Percentiles rank a stretch among this genome's conserved stretches.
These are phyloP conservation scores for Lophius piscatorius DNA, from an alignment of 2,113 vertebrate genomes.

Conservation along the genomic window DNA sequence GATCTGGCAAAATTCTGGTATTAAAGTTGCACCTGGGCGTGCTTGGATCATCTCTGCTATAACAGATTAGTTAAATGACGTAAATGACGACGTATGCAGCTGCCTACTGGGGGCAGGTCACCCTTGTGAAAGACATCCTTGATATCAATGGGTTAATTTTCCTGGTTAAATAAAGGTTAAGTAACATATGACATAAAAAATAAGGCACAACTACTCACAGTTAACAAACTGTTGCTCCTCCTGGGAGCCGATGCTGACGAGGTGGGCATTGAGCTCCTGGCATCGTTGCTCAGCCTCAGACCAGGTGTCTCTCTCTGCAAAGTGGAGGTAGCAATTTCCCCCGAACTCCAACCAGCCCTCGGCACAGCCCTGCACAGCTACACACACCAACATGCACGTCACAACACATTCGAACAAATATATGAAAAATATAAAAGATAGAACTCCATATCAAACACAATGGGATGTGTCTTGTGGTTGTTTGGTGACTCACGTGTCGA, in stretches of 20 bases:
- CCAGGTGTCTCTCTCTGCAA: constrained; percentile 88
- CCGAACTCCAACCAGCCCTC: constrained; percentile 92
- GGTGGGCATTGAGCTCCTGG: constrained; percentile 85
- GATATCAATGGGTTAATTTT: too few relatives aligned
- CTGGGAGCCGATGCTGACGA: constrained; percentile 91
- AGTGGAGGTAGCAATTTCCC: constrained; percentile 91
- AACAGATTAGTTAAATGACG: too few relatives aligned
- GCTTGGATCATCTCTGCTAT: too few relatives aligned
- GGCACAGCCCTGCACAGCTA: constrained; percentile 85
- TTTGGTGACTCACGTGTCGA: constrained; percentile 53
- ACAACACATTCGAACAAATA: constrained; percentile 5
- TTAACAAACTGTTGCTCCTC: constrained; percentile 95
- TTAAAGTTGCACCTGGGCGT: too few relatives aligned
- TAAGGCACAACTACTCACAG: constrained; percentile 86
- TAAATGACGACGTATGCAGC: too few relatives aligned
- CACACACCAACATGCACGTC: constrained; percentile 22
- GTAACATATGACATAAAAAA: too few relatives aligned
- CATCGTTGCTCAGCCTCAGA: constrained; percentile 88
- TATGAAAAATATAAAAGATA: background rate
- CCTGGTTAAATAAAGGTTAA: too few relatives aligned
- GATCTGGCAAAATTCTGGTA: too few relatives aligned
- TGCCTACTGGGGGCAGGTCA: too few relatives aligned
- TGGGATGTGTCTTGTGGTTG: background rate
- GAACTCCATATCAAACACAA: background rate
- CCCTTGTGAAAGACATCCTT: too few relatives aligned